These are phyloP conservation scores for Pelusios castaneus DNA, from an alignment of 2,113 vertebrate genomes.

Conservation along the genomic window DNA sequence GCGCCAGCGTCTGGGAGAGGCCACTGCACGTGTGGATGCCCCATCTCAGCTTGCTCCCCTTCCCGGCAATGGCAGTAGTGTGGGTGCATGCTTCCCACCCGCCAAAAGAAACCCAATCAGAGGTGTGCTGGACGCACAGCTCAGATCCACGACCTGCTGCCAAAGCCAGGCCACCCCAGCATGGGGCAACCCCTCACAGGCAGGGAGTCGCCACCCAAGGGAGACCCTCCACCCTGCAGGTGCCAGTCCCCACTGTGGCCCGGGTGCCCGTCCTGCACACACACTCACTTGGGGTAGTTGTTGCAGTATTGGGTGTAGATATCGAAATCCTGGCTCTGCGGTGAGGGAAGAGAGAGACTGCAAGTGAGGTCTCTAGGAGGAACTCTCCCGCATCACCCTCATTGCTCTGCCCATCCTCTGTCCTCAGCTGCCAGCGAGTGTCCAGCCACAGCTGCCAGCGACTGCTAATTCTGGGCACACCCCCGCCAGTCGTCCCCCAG, in stretches of 20 bases:
- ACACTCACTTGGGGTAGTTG: constrained; percentile 97
- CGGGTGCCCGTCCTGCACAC: not conserved
- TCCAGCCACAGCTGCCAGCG: not conserved
- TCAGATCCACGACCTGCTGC: too few species aligned
- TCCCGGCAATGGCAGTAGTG: not conserved
- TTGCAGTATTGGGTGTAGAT: constrained; percentile 99
- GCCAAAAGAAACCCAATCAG: not conserved
- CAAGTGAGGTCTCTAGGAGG: not conserved
- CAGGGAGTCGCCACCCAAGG: not conserved
- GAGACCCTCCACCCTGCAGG: too few species aligned
- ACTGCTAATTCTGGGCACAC: not conserved
- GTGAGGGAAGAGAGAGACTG: not conserved
- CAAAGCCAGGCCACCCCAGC: too few species aligned
- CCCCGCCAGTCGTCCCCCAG: not conserved
- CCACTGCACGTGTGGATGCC: not conserved
- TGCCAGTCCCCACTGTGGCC: fast-evolving
- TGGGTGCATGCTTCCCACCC: too few species aligned
- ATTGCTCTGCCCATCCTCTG: not conserved
- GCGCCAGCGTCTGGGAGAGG: not conserved
- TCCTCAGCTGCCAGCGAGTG: too few species aligned
- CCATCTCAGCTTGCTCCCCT: not conserved
- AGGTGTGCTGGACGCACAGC: too few species aligned
- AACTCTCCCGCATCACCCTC: too few species aligned
- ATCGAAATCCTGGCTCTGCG: constrained; percentile 93
- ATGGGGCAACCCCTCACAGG: too few species aligned